phyloP scores from a whole-genome alignment of 92 coral and sea anemone species.

The Siderastrea siderea region DNA sequence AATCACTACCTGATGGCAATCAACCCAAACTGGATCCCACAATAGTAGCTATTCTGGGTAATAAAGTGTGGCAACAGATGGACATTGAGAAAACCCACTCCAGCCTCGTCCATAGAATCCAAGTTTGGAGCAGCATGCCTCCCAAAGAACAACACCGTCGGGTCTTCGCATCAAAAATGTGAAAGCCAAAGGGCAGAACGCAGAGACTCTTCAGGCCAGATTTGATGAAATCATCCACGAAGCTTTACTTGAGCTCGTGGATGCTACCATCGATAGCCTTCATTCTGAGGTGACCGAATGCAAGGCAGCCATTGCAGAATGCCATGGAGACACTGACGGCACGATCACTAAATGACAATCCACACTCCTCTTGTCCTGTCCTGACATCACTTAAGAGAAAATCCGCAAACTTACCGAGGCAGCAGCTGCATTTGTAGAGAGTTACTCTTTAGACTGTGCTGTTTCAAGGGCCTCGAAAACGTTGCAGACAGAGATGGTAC shows the following conservation, averaged over 20 bases:
- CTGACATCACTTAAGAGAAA: not conserved
- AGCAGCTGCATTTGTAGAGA: conserved; percentile 1
- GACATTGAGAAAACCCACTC: conserved; percentile 50
- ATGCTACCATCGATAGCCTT: conserved; percentile 44
- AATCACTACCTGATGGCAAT: no score
- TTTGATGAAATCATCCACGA: conserved; percentile 48
- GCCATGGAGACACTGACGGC: conserved; percentile 24
- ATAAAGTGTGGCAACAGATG: conserved; percentile 19
- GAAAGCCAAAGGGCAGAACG: conserved; percentile 46
- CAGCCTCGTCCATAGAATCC: conserved; percentile 32
- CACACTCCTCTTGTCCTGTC: not conserved
- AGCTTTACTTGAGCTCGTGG: conserved; percentile 39
- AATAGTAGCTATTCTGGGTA: conserved; percentile 40
- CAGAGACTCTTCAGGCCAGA: conserved; percentile 30
- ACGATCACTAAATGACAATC: conserved; percentile 47
- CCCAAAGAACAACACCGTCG: conserved; percentile 21
- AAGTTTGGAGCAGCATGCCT: conserved; percentile 26
- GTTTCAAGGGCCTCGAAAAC: conserved; percentile 9
- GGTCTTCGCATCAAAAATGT: conserved; percentile 39
- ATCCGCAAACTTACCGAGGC: conserved; percentile 5
- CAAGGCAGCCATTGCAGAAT: not conserved
- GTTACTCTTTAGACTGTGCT: not conserved
- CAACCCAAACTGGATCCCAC: conserved; percentile 36
- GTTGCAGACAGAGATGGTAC: not conserved
- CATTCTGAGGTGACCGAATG: not conserved